These are phyloP conservation scores for Sebastes diploproa DNA, from an alignment of 2,797 vertebrate species.

Conservation along the genomic window DNA sequence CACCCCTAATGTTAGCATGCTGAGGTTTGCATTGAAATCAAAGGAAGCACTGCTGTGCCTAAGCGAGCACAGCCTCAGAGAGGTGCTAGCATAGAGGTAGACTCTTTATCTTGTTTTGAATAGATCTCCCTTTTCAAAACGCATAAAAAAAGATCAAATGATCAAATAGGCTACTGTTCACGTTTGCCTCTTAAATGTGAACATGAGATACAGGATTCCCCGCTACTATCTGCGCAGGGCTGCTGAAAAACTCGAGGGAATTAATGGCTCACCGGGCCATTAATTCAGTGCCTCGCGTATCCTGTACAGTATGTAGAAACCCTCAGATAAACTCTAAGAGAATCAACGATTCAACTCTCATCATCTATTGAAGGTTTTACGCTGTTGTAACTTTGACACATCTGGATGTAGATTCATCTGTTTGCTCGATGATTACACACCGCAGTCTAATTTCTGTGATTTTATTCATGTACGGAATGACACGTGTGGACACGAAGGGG, in stretches of 20 bases:
- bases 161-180: neutral
- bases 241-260: constrained; percentile 35
- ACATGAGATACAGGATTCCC: neutral
- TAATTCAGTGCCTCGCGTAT: constrained; percentile 15
- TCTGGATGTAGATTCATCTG: neutral
- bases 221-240: neutral
- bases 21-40: neutral
- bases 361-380: neutral
- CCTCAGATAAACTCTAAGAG: constrained; percentile 10
- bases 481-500: neutral
- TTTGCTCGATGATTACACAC: neutral
- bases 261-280: constrained; percentile 35
- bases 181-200: neutral
- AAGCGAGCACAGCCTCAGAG: neutral
- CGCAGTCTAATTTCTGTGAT: neutral
- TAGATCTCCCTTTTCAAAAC: neutral
- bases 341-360: constrained; percentile 6
- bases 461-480: neutral
- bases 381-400: constrained; percentile 2
- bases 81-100: neutral
- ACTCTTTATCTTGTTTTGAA: neutral
- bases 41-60: neutral
- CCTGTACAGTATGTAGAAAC: neutral
- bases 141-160: neutral
- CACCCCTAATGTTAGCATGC: neutral